A percentile compares a stretch with the other conserved stretches of the same genome.
Evolutionary conservation across 2,113 vertebrate species (phyloP).

Genomic region (Ochotona curzoniae): DNA sequence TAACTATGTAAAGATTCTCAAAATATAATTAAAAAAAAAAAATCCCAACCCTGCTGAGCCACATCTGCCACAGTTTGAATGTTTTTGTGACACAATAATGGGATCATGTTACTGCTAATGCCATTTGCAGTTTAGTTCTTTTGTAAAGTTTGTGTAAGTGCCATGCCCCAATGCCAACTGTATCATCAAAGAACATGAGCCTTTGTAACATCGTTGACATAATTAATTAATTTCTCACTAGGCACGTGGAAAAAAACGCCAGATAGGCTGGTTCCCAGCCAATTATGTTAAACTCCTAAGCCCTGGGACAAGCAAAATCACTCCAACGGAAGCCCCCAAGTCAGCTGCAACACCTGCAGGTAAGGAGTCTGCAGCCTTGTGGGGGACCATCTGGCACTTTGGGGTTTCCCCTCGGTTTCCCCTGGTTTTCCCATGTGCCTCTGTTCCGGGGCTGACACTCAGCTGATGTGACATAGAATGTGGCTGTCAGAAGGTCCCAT

Average conservation of each 20-base stretch:
- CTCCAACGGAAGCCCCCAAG: slow-evolving; percentile 95
- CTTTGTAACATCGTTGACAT: neutral
- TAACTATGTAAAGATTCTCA: too few species aligned
- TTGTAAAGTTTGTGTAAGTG: rapidly evolving
- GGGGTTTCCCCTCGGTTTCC: neutral
- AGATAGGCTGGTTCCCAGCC: slow-evolving; percentile 99
- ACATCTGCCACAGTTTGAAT: rapidly evolving
- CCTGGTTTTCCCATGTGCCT: neutral
- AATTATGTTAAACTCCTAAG: slow-evolving; percentile 99
- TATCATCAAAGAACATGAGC: neutral
- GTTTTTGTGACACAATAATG: neutral
- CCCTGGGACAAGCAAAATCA: slow-evolving; percentile 97
- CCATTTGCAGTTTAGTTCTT: too few species aligned
- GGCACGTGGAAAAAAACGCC: slow-evolving; percentile 98
- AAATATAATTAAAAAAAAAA: too few species aligned
- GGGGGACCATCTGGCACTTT: rapidly evolving
- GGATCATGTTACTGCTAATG: neutral
- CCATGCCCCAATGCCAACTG: neutral
- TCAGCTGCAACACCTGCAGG: slow-evolving; percentile 88
- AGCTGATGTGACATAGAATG: neutral
- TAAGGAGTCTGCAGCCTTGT: slow-evolving; percentile 56
- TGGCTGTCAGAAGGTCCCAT: slow-evolving; percentile 4
- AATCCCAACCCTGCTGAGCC: neutral
- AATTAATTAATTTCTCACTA: slow-evolving; percentile 79
- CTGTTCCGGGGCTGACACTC: neutral